Base-by-base conservation (phyloP, 2,113 vertebrate species). In the Bombycilla garrulus region DNA sequence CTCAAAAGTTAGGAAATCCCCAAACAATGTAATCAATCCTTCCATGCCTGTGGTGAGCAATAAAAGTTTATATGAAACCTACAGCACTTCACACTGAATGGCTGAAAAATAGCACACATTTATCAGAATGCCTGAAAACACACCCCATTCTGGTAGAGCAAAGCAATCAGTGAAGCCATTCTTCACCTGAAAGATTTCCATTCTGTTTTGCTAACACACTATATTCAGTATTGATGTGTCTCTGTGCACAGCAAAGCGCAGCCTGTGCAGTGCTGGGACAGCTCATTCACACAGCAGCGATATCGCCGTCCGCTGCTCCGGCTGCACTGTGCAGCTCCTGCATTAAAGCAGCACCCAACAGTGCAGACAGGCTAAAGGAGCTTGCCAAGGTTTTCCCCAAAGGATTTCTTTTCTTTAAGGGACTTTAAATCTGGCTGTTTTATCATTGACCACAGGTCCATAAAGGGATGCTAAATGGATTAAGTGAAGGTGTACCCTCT, bases 41-140 rank as follows among this genome's bases (percentile, higher is more conserved):
- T 95, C 87, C 57, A 67, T 92, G 96, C 95, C 95, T 91, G 87
- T 95, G 79, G 90, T 96, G 92, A 95, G 89, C 91, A 96, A 95
- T 94, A 95, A 93, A 96, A 93, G 87, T 96, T 95, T 95, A 82
- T 94, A 89, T 58, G 93, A 97, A 95, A 94, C 44, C 85, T 96
- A 70, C 74, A 94, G 81, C 82, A 95, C 90, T 97, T 97, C 92
- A 94, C 58, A 76, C 26, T 87, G 93, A 97, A 97, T 96, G 93
- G 91, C 91, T 96, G 88, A 94, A 94, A 96, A 95, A 93, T 92
- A 92, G 85, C 92, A 93, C 91, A 94, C 93, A 96, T 97, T 95
- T 95, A 95, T 97, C 93, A 97, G 95, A 94, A 76, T 53, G 92
- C 89, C 93, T 92, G 92, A 96, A 96, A 96, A 96, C 91, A 96